Conservation (phyloP, 2,113 vertebrate species). For the Donacobius atricapilla region DNA sequence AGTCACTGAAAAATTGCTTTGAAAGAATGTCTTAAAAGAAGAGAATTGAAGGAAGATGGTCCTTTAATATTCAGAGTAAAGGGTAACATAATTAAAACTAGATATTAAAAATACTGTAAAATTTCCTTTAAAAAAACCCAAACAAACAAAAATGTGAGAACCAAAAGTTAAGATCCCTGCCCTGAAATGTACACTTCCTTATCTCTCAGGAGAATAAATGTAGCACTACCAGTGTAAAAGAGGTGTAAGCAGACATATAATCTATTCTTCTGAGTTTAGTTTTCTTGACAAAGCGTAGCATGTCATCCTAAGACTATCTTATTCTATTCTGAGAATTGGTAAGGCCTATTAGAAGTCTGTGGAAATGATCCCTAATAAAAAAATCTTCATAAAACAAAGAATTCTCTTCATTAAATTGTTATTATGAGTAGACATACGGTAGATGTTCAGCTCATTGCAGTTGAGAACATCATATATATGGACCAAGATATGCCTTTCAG, state of each 20-base stretch:
- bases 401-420: slow-evolving; percentile 8
- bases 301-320: background rate
- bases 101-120: background rate
- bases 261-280: background rate
- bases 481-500: background rate
- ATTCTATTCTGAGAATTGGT: background rate
- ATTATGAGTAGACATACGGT: background rate
- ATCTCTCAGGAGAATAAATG: background rate
- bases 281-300: background rate
- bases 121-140: background rate
- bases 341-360: background rate
- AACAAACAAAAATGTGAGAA: background rate
- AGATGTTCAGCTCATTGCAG: background rate
- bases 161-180: background rate
- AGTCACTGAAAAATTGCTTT: background rate
- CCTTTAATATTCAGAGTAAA: background rate
- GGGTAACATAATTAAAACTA: background rate
- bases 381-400: background rate
- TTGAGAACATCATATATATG: background rate
- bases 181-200: background rate
- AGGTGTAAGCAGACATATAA: background rate
- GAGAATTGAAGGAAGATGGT: background rate
- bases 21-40: background rate
- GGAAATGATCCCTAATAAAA: background rate
- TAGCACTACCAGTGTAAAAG: background rate